Percentiles rank a stretch among this genome's conserved stretches.
Conservation (phyloP, 2,888 invertebrate species). For the Meghimatium bilineatum region DNA sequence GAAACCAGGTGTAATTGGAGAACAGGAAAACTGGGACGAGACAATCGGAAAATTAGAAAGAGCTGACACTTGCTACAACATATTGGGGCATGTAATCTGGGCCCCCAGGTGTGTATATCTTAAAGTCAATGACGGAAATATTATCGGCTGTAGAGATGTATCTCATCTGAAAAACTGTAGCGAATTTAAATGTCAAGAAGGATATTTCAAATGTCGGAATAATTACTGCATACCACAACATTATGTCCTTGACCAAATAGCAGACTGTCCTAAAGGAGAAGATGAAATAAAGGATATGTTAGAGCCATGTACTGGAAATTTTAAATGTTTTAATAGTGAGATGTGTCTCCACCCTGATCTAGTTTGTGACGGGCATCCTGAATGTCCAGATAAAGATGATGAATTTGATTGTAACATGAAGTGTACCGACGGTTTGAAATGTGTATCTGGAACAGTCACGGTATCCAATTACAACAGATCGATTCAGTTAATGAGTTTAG, state of each 20-base stretch:
- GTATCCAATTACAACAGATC: not conserved
- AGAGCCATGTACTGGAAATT: not conserved
- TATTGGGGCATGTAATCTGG: not conserved
- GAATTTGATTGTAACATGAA: not conserved
- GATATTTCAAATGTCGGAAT: conserved; percentile 3
- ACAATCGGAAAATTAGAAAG: not conserved
- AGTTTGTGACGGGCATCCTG: conserved; percentile 11
- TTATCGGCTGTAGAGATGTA: conserved; percentile 6
- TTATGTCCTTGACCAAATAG: not conserved
- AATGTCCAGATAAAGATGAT: not conserved
- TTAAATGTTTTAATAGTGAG: not conserved
- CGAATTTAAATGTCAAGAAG: conserved; percentile 10
- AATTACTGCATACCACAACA: conserved; percentile 8
- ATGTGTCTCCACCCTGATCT: conserved; percentile 7
- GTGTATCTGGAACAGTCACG: not conserved
- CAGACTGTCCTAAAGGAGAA: conserved; percentile 12
- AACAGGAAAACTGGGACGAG: conserved; percentile 1
- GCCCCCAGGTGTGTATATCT: conserved; percentile 26
- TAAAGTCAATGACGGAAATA: not conserved
- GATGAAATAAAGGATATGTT: not conserved
- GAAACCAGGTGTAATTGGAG: too few species aligned
- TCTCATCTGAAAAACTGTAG: conserved; percentile 14
- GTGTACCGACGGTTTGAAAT: not conserved
- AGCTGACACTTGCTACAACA: not conserved
- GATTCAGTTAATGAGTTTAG: not conserved